Base-by-base conservation (phyloP, 2,797 vertebrate species). In the Acrossocheilus wenchowensis region DNA sequence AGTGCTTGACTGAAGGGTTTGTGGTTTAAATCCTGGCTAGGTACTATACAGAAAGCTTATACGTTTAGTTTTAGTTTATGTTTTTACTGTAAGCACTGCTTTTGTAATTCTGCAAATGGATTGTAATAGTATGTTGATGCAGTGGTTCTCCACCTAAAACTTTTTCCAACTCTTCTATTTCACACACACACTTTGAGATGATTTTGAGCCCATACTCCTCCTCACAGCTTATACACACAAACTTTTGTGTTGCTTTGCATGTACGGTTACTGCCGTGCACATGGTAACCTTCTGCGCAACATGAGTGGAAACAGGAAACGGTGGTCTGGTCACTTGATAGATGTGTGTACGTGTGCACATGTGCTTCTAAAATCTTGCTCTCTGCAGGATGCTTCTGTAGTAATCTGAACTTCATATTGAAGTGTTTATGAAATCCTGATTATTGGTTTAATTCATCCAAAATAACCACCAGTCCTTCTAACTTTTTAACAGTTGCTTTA, bases 281-380 rank as follows among this genome's bases (percentile, higher is more conserved):
- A 81, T 72, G 39, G 10, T 86, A 71, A 87, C 86, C 87, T 88
- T 79, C 75, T 85, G 82, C 90, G 41, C 81, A 14, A 19, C 81
- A 88, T 93, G 85, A 92, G 91, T 92, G 85, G 90, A 85, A 85
- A 85, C 90, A 93, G 92, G 93, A 93, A 94, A 88, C 74, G 68
- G 85, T 90, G 41, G 86, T 86, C 0, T 78, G 72, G 73, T 64
- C 83, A 79, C 50, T 85, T 79, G 83, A 85, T 85, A 69, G 86
- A 69, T 78, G 39, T 78, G 78, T 84, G 86, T 82, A 86, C 87
- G 64, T 88, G 77, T 83, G 86, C 54, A 17, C 86, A 84, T 81
- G 88, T 88, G 34, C 48, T 90, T 85, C 88, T 85, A 86, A 89
- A 89, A 88, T 90, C 90, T 79, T 89, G 82, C 71, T 90, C 90